Conservation (phyloP, 2,113 vertebrate genomes). For the Sigmodon hispidus region DNA sequence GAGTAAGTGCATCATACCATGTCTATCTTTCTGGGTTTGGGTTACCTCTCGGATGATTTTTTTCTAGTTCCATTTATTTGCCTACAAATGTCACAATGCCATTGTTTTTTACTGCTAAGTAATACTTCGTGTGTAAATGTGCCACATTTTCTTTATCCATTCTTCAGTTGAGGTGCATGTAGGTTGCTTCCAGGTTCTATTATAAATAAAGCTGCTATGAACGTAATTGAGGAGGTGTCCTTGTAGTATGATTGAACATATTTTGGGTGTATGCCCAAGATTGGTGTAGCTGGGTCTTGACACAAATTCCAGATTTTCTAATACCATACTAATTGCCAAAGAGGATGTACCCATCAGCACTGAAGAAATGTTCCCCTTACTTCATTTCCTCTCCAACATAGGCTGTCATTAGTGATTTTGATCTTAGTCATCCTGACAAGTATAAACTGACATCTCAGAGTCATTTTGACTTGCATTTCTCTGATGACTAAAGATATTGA, state of each 20-base stretch:
- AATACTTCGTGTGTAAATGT: not conserved
- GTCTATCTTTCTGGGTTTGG: not conserved
- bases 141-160: not conserved
- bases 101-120: not conserved
- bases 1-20: not conserved
- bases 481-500: too few relatives aligned
- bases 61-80: not conserved
- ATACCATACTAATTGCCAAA: not conserved
- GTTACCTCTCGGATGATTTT: not conserved
- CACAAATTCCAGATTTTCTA: not conserved
- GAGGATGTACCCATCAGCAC: not conserved
- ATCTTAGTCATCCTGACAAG: not conserved
- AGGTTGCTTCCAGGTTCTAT: not conserved
- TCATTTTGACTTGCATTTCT: too few relatives aligned
- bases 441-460: too few relatives aligned
- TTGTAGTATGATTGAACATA: not conserved
- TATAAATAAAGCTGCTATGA: not conserved
- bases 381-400: not conserved
- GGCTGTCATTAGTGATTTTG: not conserved
- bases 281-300: not conserved
- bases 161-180: not conserved
- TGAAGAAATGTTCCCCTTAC: not conserved
- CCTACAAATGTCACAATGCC: not conserved
- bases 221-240: not conserved
- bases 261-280: not conserved